A percentile compares a stretch with the other conserved stretches of the same genome.
These are phyloP conservation scores for Drosophila nasuta DNA, from an alignment of 1,140 invertebrate genomes.

Conservation along the genomic window DNA sequence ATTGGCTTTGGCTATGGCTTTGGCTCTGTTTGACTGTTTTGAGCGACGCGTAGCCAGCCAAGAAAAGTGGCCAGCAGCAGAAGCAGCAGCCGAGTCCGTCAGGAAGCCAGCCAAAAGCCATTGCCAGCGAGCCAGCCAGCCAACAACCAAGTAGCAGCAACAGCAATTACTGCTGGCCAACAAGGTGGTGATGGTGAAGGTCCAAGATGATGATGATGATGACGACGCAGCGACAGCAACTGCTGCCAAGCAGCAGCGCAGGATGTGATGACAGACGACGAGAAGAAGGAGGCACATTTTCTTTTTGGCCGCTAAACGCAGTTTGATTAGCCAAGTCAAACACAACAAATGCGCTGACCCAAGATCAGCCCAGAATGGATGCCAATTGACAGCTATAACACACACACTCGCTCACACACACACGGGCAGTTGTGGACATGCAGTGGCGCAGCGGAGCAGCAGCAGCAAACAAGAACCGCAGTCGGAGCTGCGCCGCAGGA, in stretches of 20 bases:
- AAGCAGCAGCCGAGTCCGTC: conserved; percentile 22
- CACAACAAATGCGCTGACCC: conserved; percentile 57
- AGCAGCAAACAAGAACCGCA: conserved; percentile 47
- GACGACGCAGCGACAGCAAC: conserved; percentile 21
- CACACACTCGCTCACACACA: conserved; percentile 21
- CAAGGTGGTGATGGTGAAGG: conserved; percentile 69
- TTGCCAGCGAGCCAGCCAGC: conserved; percentile 25
- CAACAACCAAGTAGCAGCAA: conserved; percentile 28
- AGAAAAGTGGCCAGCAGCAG: conserved; percentile 78
- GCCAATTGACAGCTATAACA: conserved; percentile 65
- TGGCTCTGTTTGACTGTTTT: conserved; percentile 54
- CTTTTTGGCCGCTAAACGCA: conserved; percentile 69
- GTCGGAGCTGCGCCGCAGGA: conserved; percentile 29
- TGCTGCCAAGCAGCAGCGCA: conserved; percentile 37
- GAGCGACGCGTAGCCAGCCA: conserved; percentile 82
- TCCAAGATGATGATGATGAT: conserved; percentile 49
- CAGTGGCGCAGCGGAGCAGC: conserved; percentile 56
- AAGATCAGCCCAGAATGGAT: conserved; percentile 65
- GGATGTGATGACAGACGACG: conserved; percentile 29
- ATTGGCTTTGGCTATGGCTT: conserved; percentile 36
- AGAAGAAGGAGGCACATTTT: conserved; percentile 27
- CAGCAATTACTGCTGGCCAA: conserved; percentile 44
- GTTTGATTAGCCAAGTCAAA: conserved; percentile 84
- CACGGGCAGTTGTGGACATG: conserved; percentile 7
- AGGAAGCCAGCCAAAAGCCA: conserved; percentile 37